phyloP scores from a whole-genome alignment of 1,140 invertebrate species.

The Brachystomella parvula region DNA sequence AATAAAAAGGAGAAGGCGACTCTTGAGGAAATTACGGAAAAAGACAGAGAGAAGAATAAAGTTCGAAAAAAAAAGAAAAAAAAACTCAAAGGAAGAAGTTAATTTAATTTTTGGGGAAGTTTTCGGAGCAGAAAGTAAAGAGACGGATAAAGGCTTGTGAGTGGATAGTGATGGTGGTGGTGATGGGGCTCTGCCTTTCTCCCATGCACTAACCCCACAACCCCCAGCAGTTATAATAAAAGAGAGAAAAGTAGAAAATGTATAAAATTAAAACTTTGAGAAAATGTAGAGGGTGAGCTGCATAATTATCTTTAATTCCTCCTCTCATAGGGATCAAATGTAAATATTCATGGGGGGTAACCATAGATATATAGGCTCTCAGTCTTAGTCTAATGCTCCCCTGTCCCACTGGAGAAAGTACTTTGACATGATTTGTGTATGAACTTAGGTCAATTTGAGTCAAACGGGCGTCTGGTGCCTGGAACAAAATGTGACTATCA shows the following conservation, averaged over 20 bases:
- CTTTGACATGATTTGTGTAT: no score
- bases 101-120: conserved; percentile 10
- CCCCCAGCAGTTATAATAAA: neutral
- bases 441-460: conserved; percentile 65
- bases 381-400: neutral
- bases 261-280: conserved; percentile 2
- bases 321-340: neutral
- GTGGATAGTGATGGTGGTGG: neutral
- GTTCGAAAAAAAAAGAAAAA: neutral
- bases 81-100: conserved; percentile 15
- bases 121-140: neutral
- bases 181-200: neutral
- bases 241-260: neutral
- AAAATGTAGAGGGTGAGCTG: neutral
- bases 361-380: no score
- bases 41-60: conserved; percentile 5
- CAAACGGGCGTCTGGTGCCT: conserved; percentile 57
- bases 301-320: neutral
- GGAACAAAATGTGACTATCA: conserved; percentile 69
- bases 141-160: neutral
- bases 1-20: conserved; percentile 2
- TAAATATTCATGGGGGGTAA: conserved; percentile 12
- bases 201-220: neutral
- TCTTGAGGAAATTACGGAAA: neutral
- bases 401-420: no score